A percentile compares a stretch with the other conserved stretches of the same genome.
phyloP scores from a whole-genome alignment of 1,140 invertebrate genomes.

The Ditylenchus dipsaci region DNA sequence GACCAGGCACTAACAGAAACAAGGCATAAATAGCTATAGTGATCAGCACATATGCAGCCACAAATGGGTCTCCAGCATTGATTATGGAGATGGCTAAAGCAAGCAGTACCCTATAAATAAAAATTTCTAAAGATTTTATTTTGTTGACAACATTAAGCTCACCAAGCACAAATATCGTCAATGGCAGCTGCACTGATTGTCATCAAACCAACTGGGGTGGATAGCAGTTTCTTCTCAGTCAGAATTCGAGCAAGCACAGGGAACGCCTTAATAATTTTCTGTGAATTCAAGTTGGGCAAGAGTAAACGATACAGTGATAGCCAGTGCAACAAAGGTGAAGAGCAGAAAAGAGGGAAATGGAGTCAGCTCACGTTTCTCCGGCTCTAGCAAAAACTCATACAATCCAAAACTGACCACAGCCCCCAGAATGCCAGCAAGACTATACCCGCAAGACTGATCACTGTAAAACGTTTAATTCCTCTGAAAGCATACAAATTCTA shows the following conservation, averaged over 20 bases:
- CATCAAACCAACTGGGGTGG: constrained; percentile 43
- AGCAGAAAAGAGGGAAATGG: constrained; percentile 37
- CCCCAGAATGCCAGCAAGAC: constrained; percentile 35
- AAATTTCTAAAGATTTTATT: background rate
- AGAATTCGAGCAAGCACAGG: constrained; percentile 44
- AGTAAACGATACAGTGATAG: constrained; percentile 30
- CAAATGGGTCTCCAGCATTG: constrained; percentile 32
- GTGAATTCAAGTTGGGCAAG: background rate
- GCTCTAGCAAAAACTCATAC: constrained; percentile 25
- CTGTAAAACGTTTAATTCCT: constrained; percentile 14
- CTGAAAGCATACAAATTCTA: constrained; percentile 4
- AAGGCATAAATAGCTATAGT: constrained; percentile 14
- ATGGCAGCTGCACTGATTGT: constrained; percentile 47
- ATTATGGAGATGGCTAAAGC: constrained; percentile 41
- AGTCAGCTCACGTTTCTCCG: constrained; percentile 16
- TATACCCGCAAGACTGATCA: constrained; percentile 46
- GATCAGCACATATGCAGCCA: constrained; percentile 38
- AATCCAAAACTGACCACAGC: constrained; percentile 29
- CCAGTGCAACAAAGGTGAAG: constrained; percentile 42
- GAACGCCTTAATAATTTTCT: constrained; percentile 28
- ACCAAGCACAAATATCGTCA: constrained; percentile 47
- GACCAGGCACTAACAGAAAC: constrained; percentile 12
- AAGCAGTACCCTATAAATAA: constrained; percentile 21
- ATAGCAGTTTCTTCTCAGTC: constrained; percentile 36
- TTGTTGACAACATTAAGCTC: background rate